phyloP scores from a whole-genome alignment of 1,140 invertebrate genomes.

The Phenacoccus solenopsis region DNA sequence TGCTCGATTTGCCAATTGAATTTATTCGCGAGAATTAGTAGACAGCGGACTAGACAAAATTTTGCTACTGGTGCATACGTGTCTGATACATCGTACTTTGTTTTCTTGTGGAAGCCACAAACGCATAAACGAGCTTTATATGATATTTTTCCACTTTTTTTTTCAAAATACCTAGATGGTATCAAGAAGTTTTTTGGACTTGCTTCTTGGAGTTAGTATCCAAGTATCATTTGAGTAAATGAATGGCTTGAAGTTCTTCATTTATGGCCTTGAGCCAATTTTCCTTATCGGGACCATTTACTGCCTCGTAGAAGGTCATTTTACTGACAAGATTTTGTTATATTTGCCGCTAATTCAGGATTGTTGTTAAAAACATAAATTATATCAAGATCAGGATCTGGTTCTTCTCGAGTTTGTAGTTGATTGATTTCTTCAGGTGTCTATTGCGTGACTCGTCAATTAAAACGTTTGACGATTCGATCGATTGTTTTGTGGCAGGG shows the following conservation, averaged over 20 bases:
- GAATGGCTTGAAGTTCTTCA: not conserved
- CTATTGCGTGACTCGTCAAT: too few relatives aligned
- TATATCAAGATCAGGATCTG: too few relatives aligned
- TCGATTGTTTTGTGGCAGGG: too few relatives aligned
- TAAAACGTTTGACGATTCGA: too few relatives aligned
- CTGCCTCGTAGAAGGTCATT: not conserved
- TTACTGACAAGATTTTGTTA: too few relatives aligned
- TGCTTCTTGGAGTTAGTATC: not conserved
- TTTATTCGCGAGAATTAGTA: not conserved
- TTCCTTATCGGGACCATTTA: not conserved
- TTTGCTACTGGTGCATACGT: not conserved
- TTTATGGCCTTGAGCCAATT: not conserved
- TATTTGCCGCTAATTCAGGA: too few relatives aligned
- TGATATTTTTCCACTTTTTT: not conserved
- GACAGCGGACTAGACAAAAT: not conserved
- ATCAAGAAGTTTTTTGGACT: not conserved
- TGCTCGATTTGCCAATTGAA: not conserved
- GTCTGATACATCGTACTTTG: not conserved
- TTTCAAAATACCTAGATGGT: not conserved
- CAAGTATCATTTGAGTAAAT: not conserved
- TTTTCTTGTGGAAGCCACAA: not conserved
- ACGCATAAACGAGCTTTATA: not conserved
- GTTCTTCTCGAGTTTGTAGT: too few relatives aligned
- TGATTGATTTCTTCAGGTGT: too few relatives aligned
- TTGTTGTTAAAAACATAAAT: too few relatives aligned